A percentile compares a stretch with the other conserved stretches of the same genome.
phyloP scores from a whole-genome alignment of 2,113 vertebrate genomes.

The Perca schrenkii region DNA sequence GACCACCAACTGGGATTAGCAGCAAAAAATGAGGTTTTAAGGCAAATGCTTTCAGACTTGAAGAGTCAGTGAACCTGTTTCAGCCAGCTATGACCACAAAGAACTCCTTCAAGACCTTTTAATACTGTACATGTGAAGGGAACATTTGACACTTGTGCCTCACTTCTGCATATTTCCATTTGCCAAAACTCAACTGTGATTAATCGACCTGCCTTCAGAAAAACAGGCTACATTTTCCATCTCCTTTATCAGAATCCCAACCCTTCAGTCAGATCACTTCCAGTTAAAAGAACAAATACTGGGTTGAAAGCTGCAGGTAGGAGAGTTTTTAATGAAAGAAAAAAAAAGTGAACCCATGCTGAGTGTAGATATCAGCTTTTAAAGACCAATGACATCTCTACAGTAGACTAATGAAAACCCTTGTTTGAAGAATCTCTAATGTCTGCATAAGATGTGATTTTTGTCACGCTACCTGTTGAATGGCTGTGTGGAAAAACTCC shows the following conservation, averaged over 20 bases:
- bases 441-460: slow-evolving; percentile 5
- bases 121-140: slow-evolving; percentile 5
- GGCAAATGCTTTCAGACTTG: slow-evolving; percentile 63
- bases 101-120: neutral
- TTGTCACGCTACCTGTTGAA: neutral
- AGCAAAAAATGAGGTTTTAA: slow-evolving; percentile 75
- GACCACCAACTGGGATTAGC: slow-evolving; percentile 60
- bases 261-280: neutral
- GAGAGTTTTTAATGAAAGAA: slow-evolving; percentile 1
- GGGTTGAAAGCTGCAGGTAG: slow-evolving; percentile 8
- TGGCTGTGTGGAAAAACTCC: neutral
- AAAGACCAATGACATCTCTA: neutral
- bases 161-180: slow-evolving; percentile 15
- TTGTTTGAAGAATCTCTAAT: neutral
- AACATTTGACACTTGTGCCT: neutral
- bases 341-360: slow-evolving; percentile 11
- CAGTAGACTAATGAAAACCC: neutral
- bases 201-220: neutral
- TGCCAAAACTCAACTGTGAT: neutral
- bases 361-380: neutral
- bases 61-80: slow-evolving; percentile 48
- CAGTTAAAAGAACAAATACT: neutral
- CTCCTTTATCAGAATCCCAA: slow-evolving; percentile 3
- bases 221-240: slow-evolving; percentile 4
- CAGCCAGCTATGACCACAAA: slow-evolving; percentile 25